These are phyloP conservation scores for Rousettus leschenaultii DNA, from an alignment of 2,113 vertebrate genomes.

Conservation along the genomic window DNA sequence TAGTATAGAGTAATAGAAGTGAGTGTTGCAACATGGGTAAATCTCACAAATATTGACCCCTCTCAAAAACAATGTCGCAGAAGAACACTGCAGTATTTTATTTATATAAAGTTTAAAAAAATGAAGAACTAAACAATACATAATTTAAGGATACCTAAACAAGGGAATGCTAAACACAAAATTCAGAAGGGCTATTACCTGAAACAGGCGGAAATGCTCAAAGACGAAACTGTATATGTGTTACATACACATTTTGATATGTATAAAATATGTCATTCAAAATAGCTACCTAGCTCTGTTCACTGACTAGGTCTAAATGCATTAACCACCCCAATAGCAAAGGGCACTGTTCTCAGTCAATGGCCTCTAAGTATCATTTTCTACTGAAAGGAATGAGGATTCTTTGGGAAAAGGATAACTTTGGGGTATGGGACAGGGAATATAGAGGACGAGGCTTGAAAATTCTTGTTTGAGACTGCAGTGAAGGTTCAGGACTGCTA, in stretches of 20 bases:
- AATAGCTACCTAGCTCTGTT: neutral
- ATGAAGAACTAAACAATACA: neutral
- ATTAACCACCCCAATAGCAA: neutral
- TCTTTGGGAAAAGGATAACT: neutral
- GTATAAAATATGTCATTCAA: neutral
- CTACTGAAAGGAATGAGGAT: neutral
- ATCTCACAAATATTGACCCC: neutral
- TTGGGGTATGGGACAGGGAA: neutral
- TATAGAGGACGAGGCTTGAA: neutral
- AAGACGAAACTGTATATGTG: neutral
- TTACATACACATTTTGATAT: neutral
- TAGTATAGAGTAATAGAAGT: neutral
- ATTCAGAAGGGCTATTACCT: neutral
- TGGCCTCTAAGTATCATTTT: neutral
- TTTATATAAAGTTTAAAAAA: neutral
- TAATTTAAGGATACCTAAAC: neutral
- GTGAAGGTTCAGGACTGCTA: neutral
- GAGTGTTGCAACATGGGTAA: neutral
- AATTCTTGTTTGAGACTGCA: neutral
- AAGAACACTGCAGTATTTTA: neutral
- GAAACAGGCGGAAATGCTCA: neutral
- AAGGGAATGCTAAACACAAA: neutral
- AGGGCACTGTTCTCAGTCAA: neutral
- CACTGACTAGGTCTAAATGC: neutral
- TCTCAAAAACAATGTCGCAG: neutral